Evolutionary conservation across 1,140 invertebrate species (phyloP).

Genomic region (Arctopsyche grandis): DNA sequence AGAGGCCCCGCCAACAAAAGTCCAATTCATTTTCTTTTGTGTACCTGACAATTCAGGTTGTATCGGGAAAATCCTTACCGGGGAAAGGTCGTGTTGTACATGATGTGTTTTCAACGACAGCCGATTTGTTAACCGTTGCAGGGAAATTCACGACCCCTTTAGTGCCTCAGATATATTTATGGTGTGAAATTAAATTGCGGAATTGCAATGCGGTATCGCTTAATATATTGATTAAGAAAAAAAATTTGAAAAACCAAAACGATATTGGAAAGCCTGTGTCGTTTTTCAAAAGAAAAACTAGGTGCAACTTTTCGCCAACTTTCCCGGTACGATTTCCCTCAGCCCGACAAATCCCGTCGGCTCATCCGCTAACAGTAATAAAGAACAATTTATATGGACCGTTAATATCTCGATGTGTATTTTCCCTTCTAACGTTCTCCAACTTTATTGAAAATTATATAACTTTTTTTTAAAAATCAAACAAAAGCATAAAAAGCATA

Average conservation of each 20-base stretch:
- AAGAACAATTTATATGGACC: conserved; percentile 48
- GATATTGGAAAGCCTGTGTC: neutral
- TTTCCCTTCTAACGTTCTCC: conserved; percentile 4
- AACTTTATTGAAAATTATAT: conserved; percentile 16
- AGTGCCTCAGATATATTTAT: neutral
- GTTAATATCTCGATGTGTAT: conserved; percentile 46
- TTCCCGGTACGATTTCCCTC: conserved; percentile 19
- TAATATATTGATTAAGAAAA: neutral
- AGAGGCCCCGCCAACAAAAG: conserved; percentile 22
- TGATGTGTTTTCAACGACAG: neutral
- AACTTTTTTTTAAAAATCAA: neutral
- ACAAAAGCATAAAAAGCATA: too few relatives aligned
- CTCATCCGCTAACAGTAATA: conserved; percentile 48
- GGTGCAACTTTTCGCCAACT: conserved; percentile 12
- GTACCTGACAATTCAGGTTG: conserved; percentile 41
- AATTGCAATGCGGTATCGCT: neutral
- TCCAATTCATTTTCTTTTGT: conserved; percentile 43
- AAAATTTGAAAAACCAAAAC: conserved; percentile 8
- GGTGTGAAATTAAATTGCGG: neutral
- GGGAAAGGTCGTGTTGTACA: conserved; percentile 12
- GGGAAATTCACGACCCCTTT: neutral
- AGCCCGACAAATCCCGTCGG: conserved; percentile 40
- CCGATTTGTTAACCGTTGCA: conserved; percentile 27
- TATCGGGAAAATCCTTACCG: conserved; percentile 30
- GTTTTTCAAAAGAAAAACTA: neutral